Evolutionary conservation across 2,888 invertebrate genomes (phyloP), one percentile per base, ranked within the genome.

Genomic region (Plebejus anna): DNA sequence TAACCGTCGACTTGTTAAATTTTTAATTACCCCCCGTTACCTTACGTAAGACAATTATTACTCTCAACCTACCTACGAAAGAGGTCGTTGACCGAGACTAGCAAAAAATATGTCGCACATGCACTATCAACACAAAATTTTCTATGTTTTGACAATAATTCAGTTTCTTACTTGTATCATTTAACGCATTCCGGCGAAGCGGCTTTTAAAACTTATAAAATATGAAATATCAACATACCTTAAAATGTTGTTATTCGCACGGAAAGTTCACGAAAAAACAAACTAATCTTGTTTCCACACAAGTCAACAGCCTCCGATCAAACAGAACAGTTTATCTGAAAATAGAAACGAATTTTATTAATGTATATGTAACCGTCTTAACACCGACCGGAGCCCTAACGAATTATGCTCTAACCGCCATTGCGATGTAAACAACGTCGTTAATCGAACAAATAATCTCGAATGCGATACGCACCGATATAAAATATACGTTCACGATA

Each of bases 341-440:
- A 93, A 94, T 90, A 93, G 91, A 93, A 92, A 90, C 88, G 89
- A 85, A 89, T 89, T 89, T 90, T 90, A 91, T 89, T 91, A 88
- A 86, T 86, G 86, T 88, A 55, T 88, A 55, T 55, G 87, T 32
- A 2, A 32, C 87, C 87, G 88, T 87, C 84, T 83, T 87, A 89
- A 89, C 89, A 84, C 89, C 88, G 89, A 88, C 80, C 77, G 78
- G 76, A 78, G 80, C 77, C 80, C 80, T 82, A 80, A 80, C 78
- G 78, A 79, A 80, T 80, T 77, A 79, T 79, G 78, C 75, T 77
- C 77, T 70, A 78, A 79, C 78, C 78, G 80, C 77, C 81, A 80
- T 80, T 77, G 42, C 36, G 72, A 79, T 79, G 81, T 81, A 82
- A 82, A 83, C 82, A 80, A 80, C 78, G 78, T 75, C 75, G 28